Percentiles rank a stretch among this genome's conserved stretches.
Conservation (phyloP, 2,888 invertebrate species). For the Platyscelio sp. region DNA sequence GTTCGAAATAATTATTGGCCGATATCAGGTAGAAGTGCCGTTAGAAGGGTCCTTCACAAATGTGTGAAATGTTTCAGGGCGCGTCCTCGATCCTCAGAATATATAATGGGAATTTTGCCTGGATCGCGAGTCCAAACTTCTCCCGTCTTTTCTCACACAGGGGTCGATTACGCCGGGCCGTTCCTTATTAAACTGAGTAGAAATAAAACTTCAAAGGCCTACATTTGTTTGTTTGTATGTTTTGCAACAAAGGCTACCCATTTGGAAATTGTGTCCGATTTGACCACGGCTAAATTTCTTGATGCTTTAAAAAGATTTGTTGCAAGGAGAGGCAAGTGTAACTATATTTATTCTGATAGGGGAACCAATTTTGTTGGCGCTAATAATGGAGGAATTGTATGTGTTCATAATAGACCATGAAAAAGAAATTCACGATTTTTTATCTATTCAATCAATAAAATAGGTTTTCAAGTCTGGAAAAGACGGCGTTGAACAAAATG, state of each 20-base stretch:
- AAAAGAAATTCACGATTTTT: conserved; percentile 5
- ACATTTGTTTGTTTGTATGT: conserved; percentile 30
- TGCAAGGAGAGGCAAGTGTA: conserved; percentile 55
- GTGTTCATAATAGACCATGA: conserved; percentile 8
- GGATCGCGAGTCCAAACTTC: conserved; percentile 57
- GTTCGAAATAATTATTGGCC: conserved; percentile 56
- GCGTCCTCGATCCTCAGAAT: not conserved
- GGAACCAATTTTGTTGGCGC: conserved; percentile 73
- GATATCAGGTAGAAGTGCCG: conserved; percentile 38
- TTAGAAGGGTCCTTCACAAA: conserved; percentile 18
- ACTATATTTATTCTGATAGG: conserved; percentile 65
- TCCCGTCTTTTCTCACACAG: conserved; percentile 60
- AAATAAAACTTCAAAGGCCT: conserved; percentile 24
- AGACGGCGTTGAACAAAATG: not conserved
- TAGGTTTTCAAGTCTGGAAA: conserved; percentile 73
- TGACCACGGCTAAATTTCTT: conserved; percentile 65
- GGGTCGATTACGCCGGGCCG: conserved; percentile 50
- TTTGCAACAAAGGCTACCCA: conserved; percentile 39
- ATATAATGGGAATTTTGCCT: conserved; percentile 62
- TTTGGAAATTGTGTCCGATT: conserved; percentile 55
- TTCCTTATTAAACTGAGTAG: conserved; percentile 1
- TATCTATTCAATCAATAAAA: conserved; percentile 13
- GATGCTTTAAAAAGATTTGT: conserved; percentile 69
- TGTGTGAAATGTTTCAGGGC: conserved; percentile 48
- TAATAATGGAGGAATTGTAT: conserved; percentile 8